Conservation (phyloP, 2,888 invertebrate genomes). For the Oscheius sp. region DNA sequence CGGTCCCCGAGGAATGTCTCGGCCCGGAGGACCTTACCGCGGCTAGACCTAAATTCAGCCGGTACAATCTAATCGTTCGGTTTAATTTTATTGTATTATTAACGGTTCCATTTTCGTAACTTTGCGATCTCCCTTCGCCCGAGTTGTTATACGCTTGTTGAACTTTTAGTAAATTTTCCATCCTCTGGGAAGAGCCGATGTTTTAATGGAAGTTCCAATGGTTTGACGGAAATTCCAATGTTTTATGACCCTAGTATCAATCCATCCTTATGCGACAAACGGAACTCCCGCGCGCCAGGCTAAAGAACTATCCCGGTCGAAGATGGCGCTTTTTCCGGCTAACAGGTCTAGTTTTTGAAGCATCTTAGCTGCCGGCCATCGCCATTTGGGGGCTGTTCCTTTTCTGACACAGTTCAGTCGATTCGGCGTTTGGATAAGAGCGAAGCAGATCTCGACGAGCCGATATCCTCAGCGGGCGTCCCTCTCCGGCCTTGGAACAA, state of each 20-base stretch:
- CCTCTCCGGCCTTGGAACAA: not conserved
- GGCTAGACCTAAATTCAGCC: slow-evolving; percentile 38
- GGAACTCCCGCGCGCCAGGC: no score
- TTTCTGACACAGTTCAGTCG: slow-evolving; percentile 19
- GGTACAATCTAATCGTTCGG: slow-evolving; percentile 4
- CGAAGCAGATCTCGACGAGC: slow-evolving; percentile 10
- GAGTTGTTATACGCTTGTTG: slow-evolving; percentile 34
- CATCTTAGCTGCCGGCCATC: no score
- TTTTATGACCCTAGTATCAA: no score
- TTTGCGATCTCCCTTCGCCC: slow-evolving; percentile 36
- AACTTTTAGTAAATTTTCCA: slow-evolving; percentile 21
- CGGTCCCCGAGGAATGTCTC: slow-evolving; percentile 56
- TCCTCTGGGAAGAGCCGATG: not conserved
- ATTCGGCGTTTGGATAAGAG: slow-evolving; percentile 19
- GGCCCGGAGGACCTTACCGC: slow-evolving; percentile 57
- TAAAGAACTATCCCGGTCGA: no score
- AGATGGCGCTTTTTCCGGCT: no score
- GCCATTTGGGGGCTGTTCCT: slow-evolving; percentile 11
- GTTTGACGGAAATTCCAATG: no score
- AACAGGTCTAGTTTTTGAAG: no score
- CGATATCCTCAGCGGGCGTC: not conserved
- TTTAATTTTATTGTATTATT: slow-evolving; percentile 27
- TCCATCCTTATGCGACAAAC: no score
- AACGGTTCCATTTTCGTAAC: slow-evolving; percentile 29
- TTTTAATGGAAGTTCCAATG: no score